Base-by-base conservation (phyloP, 2,888 invertebrate genomes). In the Amblyjoppa proteus region DNA sequence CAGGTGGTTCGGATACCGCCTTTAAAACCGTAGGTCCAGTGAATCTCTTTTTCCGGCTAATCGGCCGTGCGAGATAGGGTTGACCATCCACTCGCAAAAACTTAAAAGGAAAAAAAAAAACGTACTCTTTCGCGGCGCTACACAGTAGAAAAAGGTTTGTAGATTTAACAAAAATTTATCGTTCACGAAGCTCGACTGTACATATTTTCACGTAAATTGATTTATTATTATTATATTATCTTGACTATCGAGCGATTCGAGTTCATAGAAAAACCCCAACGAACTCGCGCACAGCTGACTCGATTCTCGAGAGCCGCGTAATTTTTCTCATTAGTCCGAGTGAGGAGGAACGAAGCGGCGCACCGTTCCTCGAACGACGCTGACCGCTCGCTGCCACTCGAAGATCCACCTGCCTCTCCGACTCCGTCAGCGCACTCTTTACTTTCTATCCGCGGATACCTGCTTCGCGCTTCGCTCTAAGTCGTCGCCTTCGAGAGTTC, bases 381-480 rank as follows among this genome's bases (percentile, higher is more conserved):
- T 79, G 79, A 84, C 84, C 81, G 84, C 73, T 86, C 70, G 58
- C 74, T 82, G 69, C 41, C 82, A 82, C 87, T 87, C 71, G 78
- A 81, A 56, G 74, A 68, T 82, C 73, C 84, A 85, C 85, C 85
- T 85, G 85, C 79, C 85, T 69, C 16, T 11, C 41, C 11, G 69
- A 31, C 74, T 56, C 51, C 77, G 38, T 64, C 31, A 64, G 51
- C 20, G 51, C 20, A 53, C 64, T 34, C 73, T 75, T 70, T 53
- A 56, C 79, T 34, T 61, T 45, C 41, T 38, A 38, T 28, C 28
- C 11, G 4, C 28, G 58, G 13, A 58, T 58, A 58, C 61, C 45
- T 68, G 51, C 45, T 49, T 66, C 34, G 34, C 73, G 28, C 56
- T 69, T 71, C 68, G 45, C 45, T 53, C 13, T 41, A 70, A 81